Percentiles rank a stretch among this genome's conserved stretches.
Conservation (phyloP, 2,888 invertebrate genomes). For the Apamea crenata region DNA sequence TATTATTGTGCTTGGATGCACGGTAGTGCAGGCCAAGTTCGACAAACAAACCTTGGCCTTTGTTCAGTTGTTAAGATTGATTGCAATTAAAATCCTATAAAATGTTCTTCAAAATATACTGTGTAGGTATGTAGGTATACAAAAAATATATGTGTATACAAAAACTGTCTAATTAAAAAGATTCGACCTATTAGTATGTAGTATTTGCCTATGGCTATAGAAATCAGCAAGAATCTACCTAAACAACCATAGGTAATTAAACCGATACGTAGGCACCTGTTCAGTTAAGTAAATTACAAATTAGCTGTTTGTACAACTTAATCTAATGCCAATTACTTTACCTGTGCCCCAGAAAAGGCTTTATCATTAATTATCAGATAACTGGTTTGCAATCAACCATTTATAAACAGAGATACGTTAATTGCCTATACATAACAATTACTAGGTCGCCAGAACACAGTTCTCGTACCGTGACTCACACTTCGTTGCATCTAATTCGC, state of each 20-base stretch:
- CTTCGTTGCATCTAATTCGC: slow-evolving; percentile 22
- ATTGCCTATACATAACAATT: slow-evolving; percentile 52
- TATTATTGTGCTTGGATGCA: slow-evolving; percentile 72
- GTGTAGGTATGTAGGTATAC: neutral
- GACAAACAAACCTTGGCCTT: neutral
- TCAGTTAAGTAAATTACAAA: slow-evolving; percentile 47
- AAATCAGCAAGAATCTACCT: slow-evolving; percentile 18
- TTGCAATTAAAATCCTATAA: neutral
- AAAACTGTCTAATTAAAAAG: slow-evolving; percentile 20
- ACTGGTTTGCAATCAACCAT: slow-evolving; percentile 38
- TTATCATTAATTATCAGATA: slow-evolving; percentile 52
- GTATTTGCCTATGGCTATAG: neutral
- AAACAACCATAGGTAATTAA: slow-evolving; percentile 31
- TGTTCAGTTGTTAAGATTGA: neutral
- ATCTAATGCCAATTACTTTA: slow-evolving; percentile 53
- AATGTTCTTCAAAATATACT: neutral
- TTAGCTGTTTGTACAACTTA: slow-evolving; percentile 56
- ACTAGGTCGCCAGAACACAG: slow-evolving; percentile 28
- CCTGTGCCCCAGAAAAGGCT: slow-evolving; percentile 53
- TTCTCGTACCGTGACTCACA: slow-evolving; percentile 40
- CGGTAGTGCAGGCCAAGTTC: slow-evolving; percentile 55
- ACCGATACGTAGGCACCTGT: neutral
- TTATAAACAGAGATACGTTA: slow-evolving; percentile 42
- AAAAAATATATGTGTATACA: no score
- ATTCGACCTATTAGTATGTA: slow-evolving; percentile 1